Conservation (phyloP, 2,888 invertebrate genomes). For the Microctonus aethiopoides region DNA sequence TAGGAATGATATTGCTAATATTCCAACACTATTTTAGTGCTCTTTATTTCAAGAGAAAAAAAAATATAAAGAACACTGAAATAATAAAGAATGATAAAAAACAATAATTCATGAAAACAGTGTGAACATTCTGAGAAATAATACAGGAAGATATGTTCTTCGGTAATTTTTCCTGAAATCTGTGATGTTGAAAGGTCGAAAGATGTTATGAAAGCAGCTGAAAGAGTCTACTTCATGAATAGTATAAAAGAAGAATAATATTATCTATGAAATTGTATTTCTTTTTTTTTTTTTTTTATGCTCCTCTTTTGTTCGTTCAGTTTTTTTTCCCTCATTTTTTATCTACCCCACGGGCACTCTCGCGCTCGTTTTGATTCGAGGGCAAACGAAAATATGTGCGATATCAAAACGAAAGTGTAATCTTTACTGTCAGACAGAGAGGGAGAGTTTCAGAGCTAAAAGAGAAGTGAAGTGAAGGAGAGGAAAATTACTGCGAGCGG, state of each 20-base stretch:
- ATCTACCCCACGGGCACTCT: neutral
- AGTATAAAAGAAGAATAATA: neutral
- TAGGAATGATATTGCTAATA: no score
- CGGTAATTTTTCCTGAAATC: neutral
- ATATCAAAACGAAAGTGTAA: neutral
- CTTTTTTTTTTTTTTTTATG: neutral
- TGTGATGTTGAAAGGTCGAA: neutral
- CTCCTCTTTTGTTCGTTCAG: neutral
- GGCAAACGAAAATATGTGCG: neutral
- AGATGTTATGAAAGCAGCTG: neutral
- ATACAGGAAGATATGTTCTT: neutral
- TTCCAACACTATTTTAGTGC: no score
- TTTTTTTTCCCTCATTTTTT: neutral
- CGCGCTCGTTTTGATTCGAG: neutral
- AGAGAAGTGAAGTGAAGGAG: neutral
- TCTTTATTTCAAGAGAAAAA: no score
- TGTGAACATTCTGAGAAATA: neutral
- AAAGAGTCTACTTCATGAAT: neutral
- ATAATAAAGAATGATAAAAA: no score
- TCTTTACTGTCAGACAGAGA: neutral
- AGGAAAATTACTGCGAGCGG: constrained; percentile 31
- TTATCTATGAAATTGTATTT: neutral
- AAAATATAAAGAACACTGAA: no score
- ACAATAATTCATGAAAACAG: neutral
- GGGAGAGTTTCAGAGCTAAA: neutral